phyloP scores from a whole-genome alignment of 1,140 invertebrate species.

The Philotrypesis tridentata region DNA sequence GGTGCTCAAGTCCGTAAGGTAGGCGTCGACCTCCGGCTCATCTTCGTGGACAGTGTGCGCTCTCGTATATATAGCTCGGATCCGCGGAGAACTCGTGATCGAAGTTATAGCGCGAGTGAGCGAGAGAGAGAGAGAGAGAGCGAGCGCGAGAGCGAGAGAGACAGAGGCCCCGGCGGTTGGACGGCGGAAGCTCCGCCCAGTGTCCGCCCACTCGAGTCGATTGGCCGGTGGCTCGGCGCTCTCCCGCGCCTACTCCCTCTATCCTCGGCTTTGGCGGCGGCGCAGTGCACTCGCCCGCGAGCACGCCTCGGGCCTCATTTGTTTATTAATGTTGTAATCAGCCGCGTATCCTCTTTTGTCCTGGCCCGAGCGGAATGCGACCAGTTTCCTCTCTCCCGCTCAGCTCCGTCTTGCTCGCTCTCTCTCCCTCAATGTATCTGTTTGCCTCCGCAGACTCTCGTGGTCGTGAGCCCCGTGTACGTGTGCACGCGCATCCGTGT shows the following conservation, averaged over 20 bases:
- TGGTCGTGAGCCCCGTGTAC: not conserved
- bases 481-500: not conserved
- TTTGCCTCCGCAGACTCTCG: not conserved
- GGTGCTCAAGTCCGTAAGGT: no score
- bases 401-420: constrained; percentile 46
- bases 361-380: constrained; percentile 67
- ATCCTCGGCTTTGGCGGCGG: not conserved
- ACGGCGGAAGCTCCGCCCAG: constrained; percentile 65
- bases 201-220: constrained; percentile 65
- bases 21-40: no score
- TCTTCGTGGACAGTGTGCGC: not conserved
- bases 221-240: constrained; percentile 59
- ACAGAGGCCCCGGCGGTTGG: constrained; percentile 58
- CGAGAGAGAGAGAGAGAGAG: not conserved
- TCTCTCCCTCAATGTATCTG: constrained; percentile 45
- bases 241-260: constrained; percentile 19
- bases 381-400: constrained; percentile 61
- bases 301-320: constrained; percentile 69
- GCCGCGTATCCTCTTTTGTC: constrained; percentile 71
- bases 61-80: not conserved
- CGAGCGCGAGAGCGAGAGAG: not conserved
- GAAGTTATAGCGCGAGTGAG: no score
- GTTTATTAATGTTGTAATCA: constrained; percentile 75
- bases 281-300: not conserved
- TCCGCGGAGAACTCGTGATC: not conserved